Evolutionary conservation across 2,113 vertebrate genomes (phyloP), one percentile per base, ranked within the genome.

Genomic region (Peromyscus leucopus): DNA sequence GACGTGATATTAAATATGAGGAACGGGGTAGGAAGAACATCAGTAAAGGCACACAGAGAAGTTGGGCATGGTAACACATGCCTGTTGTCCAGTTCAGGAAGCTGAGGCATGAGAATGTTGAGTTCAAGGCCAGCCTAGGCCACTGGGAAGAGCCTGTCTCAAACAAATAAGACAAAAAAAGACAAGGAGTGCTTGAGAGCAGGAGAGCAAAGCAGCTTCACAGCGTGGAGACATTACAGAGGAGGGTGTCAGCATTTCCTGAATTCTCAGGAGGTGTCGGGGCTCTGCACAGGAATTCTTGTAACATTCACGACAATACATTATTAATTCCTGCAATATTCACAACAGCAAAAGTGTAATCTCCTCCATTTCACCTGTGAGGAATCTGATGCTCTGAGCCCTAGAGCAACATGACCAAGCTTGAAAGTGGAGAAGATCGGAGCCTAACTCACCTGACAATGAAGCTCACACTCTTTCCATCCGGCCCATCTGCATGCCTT

Each of bases 401-500:
- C 4, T 0, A 4, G 7, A 84, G 63, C 28, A 59, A 78, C 61
- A 21, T 28, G 76, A 74, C n/a, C 22, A 63, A 93, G 76, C 22
- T 89, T 59, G 22, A 74, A 71, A 61, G 13, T 48, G 67, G 61
- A 59, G n/a, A 67, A 28, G 24, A 79, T 11, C 1, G 76, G 59
- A 89, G 76, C 76, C 28, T 67, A 39, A 65, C 7, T 85, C 46
- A 3, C 48, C 71, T 67, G 7, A 46, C 13, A 36, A 91, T 55
- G 33, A 83, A 82, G 51, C 39, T 33, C 26, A 10, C 15, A 9
- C 22, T 24, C 51, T 93, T 46, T 42, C 15, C 28, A 0, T 46
- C 10, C 0, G 5, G 26, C 65, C 57, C 22, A 55, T 3, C 0
- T 9, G 31, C 31, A 7, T 0, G 0, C 55, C 69, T 71, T 33